Conservation (phyloP, 2,888 invertebrate genomes). For the Acanthopleura granulata region DNA sequence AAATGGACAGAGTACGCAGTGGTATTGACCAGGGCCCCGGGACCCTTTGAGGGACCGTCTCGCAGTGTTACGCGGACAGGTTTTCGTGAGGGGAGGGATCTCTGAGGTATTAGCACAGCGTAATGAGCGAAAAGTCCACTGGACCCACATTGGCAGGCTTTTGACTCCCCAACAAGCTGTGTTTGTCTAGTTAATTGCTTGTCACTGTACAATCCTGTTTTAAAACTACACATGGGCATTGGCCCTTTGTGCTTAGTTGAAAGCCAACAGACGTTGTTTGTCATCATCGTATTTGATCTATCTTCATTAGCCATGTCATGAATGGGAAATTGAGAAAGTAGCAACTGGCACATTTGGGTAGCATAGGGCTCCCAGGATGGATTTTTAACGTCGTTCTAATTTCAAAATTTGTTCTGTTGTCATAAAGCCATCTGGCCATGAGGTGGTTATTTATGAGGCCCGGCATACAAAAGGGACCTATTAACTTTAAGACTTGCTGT, state of each 20-base stretch:
- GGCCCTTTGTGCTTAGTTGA: background rate
- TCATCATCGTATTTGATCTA: background rate
- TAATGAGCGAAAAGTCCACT: background rate
- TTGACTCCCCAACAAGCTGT: background rate
- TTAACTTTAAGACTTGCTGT: too few species aligned
- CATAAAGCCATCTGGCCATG: too few species aligned
- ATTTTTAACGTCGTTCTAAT: too few species aligned
- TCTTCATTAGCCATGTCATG: background rate
- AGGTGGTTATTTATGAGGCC: too few species aligned
- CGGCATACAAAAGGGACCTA: too few species aligned
- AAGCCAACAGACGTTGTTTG: background rate
- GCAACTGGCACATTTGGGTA: background rate
- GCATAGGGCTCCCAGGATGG: too few species aligned
- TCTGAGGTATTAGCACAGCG: background rate
- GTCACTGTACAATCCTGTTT: background rate
- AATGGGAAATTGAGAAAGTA: background rate
- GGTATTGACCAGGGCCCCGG: too few species aligned
- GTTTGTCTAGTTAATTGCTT: constrained; percentile 2
- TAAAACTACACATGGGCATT: background rate
- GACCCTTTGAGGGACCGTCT: too few species aligned
- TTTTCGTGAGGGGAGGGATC: too few species aligned
- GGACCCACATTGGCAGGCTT: background rate
- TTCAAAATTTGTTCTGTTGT: too few species aligned
- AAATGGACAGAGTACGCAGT: background rate
- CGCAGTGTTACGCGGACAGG: too few species aligned